Conservation (phyloP, 2,113 vertebrate species). For the Trichomycterus rosablanca region DNA sequence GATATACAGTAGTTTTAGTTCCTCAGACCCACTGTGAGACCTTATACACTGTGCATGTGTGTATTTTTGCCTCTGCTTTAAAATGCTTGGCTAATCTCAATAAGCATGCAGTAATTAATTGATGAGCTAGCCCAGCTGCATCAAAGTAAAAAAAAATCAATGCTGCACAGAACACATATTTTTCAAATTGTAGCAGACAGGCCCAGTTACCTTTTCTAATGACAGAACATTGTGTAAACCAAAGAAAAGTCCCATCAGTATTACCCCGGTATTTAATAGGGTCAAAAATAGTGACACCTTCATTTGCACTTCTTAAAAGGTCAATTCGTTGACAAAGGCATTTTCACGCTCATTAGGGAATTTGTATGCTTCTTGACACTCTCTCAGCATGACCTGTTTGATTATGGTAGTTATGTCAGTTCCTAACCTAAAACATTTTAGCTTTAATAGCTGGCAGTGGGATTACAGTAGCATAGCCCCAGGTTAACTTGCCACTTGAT, state of each 20-base stretch:
- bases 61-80: not conserved
- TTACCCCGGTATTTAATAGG: not conserved
- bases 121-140: not conserved
- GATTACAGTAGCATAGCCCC: conserved; percentile 52
- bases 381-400: conserved; percentile 58
- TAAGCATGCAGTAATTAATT: not conserved
- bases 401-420: conserved; percentile 64
- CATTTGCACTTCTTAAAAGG: conserved; percentile 8
- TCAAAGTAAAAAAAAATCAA: not conserved
- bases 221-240: not conserved
- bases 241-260: not conserved
- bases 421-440: conserved; percentile 53
- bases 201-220: not conserved
- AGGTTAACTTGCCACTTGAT: conserved; percentile 61
- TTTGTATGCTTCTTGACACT: conserved; percentile 49
- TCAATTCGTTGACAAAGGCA: conserved; percentile 26
- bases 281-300: not conserved
- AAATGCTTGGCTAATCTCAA: not conserved
- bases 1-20: not conserved
- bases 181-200: not conserved
- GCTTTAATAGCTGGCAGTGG: conserved; percentile 65
- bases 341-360: conserved; percentile 28
- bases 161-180: not conserved
- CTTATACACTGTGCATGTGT: not conserved
- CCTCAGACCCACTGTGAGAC: not conserved